A percentile compares a stretch with the other conserved stretches of the same genome.
Evolutionary conservation across 2,888 invertebrate genomes (phyloP).

Genomic region (Eudemis profundana): DNA sequence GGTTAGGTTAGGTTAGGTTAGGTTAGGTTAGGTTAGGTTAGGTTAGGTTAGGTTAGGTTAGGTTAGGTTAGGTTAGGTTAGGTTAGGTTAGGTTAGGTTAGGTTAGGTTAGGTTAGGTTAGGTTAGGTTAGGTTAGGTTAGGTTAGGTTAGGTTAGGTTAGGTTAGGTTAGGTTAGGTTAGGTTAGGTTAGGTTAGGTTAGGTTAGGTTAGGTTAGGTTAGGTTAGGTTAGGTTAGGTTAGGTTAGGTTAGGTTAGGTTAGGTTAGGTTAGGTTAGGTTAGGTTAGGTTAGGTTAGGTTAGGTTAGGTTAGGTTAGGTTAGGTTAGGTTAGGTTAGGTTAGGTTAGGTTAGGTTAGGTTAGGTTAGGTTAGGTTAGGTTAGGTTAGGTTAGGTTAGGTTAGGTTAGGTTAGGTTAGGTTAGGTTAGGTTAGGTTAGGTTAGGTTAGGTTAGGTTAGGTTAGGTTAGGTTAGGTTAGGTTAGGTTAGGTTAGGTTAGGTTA

Average conservation of each 20-base stretch:
- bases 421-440: conserved; percentile 21
- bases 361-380: conserved; percentile 21
- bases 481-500: conserved; percentile 21
- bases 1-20: conserved; percentile 39
- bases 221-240: conserved; percentile 19
- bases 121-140: conserved; percentile 15
- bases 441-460: conserved; percentile 21
- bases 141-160: conserved; percentile 20
- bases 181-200: conserved; percentile 19
- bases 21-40: conserved; percentile 4
- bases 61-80: conserved; percentile 4
- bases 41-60: conserved; percentile 4
- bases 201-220: conserved; percentile 19
- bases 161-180: conserved; percentile 4
- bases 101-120: conserved; percentile 4
- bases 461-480: conserved; percentile 21
- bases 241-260: conserved; percentile 21
- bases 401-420: conserved; percentile 21
- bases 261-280: conserved; percentile 21
- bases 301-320: conserved; percentile 21
- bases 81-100: conserved; percentile 4
- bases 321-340: conserved; percentile 21
- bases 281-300: conserved; percentile 21
- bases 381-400: conserved; percentile 21
- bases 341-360: conserved; percentile 21